These are phyloP conservation scores for Atlantisia rogersi DNA, from an alignment of 2,113 vertebrate species.

Conservation along the genomic window DNA sequence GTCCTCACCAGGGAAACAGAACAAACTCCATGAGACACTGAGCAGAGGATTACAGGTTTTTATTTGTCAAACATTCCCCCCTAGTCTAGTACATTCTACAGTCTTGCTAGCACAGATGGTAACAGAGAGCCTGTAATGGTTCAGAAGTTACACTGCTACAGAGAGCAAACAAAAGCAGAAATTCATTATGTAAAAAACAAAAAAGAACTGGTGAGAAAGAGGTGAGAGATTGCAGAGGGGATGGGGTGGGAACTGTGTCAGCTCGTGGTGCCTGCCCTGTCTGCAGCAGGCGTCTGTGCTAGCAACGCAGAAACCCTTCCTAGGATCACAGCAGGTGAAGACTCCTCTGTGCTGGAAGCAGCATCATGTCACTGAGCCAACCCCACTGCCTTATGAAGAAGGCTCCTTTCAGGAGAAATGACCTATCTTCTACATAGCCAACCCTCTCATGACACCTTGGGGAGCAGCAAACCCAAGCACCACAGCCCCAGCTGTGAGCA, in stretches of 20 bases:
- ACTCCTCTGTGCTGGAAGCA: not conserved
- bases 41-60: slow-evolving; percentile 67
- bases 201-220: slow-evolving; percentile 2
- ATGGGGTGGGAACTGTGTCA: not conserved
- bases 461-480: not conserved
- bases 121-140: slow-evolving; percentile 51
- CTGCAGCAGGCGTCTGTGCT: slow-evolving; percentile 6
- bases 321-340: not conserved
- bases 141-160: slow-evolving; percentile 50
- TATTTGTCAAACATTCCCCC: slow-evolving; percentile 70
- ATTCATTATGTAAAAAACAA: slow-evolving; percentile 3
- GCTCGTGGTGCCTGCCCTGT: not conserved
- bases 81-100: slow-evolving; percentile 70
- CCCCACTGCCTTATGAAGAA: rapidly evolving
- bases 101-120: slow-evolving; percentile 61
- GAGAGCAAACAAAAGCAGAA: slow-evolving; percentile 57
- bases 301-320: not conserved
- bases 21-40: slow-evolving; percentile 40
- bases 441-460: not conserved
- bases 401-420: not conserved
- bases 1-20: not conserved
- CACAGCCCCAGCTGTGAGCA: not conserved
- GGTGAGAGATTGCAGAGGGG: not conserved
- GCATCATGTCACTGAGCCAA: not conserved
- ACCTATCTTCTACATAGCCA: not conserved